Evolutionary conservation across 2,888 invertebrate species (phyloP), one percentile per base, ranked within the genome.

Genomic region (Spatulosminthurus flaviceps): DNA sequence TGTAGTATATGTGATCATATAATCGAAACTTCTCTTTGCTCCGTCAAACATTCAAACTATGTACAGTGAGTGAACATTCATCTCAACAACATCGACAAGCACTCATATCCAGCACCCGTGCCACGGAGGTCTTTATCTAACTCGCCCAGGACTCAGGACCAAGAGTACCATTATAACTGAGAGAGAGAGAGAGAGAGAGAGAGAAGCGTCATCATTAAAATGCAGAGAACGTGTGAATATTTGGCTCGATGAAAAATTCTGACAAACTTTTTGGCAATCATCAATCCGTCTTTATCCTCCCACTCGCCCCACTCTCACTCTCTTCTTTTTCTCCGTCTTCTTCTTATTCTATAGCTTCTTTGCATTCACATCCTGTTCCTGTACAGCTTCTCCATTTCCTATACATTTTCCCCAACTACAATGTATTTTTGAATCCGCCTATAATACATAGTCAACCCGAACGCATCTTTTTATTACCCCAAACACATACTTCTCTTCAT

Each of bases 211-310:
- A 42, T 71, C 71, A 71, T 71, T 71, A 71, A 41, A 41, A 71
- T 71, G 29, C 71, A 41, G 29, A 22, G 41, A 71, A 42, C 71
- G 71, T 71, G 71, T 29, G 71, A 71, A 71, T 71, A 71, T 71
- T 71, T 71, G 71, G 71, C 71, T 34, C n/a, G 71, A 71, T 71
- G 71, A 71, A 71, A 71, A 29, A 71, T 71, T 41, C 71, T 42
- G 21, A 42, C 71, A 71, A 71, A 71, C 71, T 71, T 41, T 71
- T 71, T 71, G 71, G 71, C 71, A 71, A 71, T 71, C 34, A 29
- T 71, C 71, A 71, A 71, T 41, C 42, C 29, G 29, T 28, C 19
- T 29, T 11, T 69, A 28, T 29, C 24, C 69, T 26, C 29, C 22
- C 66, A 26, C 22, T 21, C 21, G 4, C 60, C 60, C 34, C n/a